Evolutionary conservation across 2,797 vertebrate genomes (phyloP).

Genomic region (Lepidocolaptes lacrymiger): DNA sequence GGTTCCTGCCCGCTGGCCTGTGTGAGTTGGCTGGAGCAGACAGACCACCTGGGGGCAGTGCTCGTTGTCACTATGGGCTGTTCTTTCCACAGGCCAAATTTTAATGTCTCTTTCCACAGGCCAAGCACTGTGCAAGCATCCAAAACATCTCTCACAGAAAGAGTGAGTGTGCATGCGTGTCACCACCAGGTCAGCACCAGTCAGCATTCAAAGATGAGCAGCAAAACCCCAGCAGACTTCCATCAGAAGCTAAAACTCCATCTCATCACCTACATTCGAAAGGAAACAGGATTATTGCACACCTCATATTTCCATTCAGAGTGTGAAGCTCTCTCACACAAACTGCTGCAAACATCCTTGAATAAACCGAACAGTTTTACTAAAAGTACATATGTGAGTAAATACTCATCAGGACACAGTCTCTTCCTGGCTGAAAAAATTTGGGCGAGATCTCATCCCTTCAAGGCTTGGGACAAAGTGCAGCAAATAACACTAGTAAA

Average conservation of each 20-base stretch:
- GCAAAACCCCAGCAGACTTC: background rate
- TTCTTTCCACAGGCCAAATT: background rate
- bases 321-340: background rate
- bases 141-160: background rate
- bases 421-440: background rate
- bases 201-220: background rate
- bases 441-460: background rate
- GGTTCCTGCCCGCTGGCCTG: fast-evolving
- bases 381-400: background rate
- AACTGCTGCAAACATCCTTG: background rate
- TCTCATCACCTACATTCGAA: background rate
- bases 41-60: background rate
- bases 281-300: background rate
- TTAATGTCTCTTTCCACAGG: background rate
- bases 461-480: fast-evolving
- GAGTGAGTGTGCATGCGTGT: fast-evolving
- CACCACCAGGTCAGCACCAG: background rate
- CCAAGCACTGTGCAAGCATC: background rate
- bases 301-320: background rate
- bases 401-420: background rate
- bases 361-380: background rate
- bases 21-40: background rate
- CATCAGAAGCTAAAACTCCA: background rate
- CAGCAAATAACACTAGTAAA: background rate
- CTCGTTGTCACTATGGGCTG: background rate